Conservation (phyloP, 2,797 vertebrate genomes). For the Pipistrellus pipistrellus region DNA sequence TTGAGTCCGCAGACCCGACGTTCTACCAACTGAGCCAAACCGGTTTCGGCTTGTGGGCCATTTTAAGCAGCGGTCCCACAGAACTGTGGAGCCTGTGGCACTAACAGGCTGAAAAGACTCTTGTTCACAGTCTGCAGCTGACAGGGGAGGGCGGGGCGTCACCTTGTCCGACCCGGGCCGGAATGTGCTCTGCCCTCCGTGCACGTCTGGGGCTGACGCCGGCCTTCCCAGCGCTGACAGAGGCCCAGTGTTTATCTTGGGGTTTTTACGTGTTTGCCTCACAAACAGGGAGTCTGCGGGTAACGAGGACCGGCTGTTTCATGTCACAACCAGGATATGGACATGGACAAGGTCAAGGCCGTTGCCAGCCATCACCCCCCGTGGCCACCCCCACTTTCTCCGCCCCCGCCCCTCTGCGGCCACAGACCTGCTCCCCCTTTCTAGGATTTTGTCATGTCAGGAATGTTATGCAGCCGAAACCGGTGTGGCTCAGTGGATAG, state of each 20-base stretch:
- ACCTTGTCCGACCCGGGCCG: not conserved
- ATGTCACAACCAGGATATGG: not conserved
- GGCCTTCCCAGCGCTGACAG: fast-evolving
- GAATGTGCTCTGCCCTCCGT: not conserved
- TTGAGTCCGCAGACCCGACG: too few relatives aligned
- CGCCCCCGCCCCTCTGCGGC: not conserved
- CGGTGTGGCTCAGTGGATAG: too few relatives aligned
- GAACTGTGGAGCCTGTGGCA: not conserved
- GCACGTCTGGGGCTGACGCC: not conserved
- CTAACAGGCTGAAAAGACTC: not conserved
- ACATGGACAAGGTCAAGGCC: not conserved
- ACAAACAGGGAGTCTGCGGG: not conserved
- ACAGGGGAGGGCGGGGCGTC: not conserved
- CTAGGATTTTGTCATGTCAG: not conserved
- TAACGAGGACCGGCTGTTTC: fast-evolving
- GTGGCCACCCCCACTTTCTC: not conserved
- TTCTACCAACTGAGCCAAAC: too few relatives aligned
- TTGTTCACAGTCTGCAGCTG: not conserved
- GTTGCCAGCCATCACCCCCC: not conserved
- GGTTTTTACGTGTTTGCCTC: not conserved
- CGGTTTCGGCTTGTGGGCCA: not conserved
- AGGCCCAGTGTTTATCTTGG: not conserved
- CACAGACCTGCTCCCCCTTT: not conserved
- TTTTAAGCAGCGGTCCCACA: not conserved
- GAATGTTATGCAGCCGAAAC: not conserved